phyloP scores from a whole-genome alignment of 2,113 vertebrate species.

The Prunella himalayana region DNA sequence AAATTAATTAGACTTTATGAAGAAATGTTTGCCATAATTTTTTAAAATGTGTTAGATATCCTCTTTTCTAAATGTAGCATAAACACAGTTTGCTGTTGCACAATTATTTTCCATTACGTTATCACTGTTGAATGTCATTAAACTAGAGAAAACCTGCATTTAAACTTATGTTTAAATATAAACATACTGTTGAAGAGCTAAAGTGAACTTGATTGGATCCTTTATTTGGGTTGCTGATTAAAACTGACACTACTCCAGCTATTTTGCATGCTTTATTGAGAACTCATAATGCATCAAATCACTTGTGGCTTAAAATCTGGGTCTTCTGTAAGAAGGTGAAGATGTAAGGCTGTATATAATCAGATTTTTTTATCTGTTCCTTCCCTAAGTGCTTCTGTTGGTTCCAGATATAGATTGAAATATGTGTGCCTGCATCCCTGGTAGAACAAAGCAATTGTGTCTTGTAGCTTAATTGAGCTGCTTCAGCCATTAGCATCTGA shows the following conservation, averaged over 20 bases:
- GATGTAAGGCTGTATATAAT: background rate
- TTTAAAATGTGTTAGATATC: background rate
- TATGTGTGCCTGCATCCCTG: background rate
- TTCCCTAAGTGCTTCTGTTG: background rate
- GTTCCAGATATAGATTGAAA: background rate
- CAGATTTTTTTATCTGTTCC: background rate
- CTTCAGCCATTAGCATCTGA: constrained; percentile 11
- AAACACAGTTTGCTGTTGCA: background rate
- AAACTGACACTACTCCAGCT: background rate
- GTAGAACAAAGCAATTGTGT: background rate
- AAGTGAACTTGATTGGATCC: background rate
- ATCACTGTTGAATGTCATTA: background rate
- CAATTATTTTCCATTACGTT: background rate
- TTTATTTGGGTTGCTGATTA: constrained; percentile 17
- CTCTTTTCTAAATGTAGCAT: background rate
- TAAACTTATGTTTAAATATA: background rate
- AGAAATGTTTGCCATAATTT: background rate
- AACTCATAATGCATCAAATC: background rate
- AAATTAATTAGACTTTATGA: background rate
- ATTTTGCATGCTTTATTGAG: background rate
- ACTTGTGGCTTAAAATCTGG: background rate
- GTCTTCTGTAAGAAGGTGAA: background rate
- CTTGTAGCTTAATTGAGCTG: background rate
- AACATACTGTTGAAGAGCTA: background rate
- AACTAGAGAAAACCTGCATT: background rate